phyloP scores from a whole-genome alignment of 2,797 vertebrate genomes.

The Crenuchus spilurus region DNA sequence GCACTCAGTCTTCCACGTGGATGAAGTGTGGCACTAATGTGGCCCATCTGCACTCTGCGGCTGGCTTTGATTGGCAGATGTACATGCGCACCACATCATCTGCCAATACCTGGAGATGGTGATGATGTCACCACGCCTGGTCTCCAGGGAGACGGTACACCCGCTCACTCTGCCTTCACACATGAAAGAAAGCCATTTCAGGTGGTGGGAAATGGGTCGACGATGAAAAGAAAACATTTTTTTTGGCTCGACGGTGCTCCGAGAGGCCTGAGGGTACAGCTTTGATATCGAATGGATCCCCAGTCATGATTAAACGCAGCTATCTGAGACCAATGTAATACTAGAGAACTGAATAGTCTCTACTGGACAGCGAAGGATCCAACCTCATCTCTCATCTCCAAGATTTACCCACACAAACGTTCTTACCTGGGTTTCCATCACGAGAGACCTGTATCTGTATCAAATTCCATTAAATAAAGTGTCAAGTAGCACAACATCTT shows the following conservation, averaged over 20 bases:
- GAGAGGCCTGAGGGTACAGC: conserved; percentile 74
- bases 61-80: conserved; percentile 78
- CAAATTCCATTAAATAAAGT: not conserved
- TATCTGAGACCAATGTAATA: conserved; percentile 62
- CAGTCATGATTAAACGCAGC: conserved; percentile 79
- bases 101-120: conserved; percentile 80
- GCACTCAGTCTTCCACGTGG: conserved; percentile 9
- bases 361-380: conserved; percentile 38
- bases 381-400: conserved; percentile 24
- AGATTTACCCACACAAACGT: conserved; percentile 3
- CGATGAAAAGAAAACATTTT: conserved; percentile 80
- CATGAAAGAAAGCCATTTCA: conserved; percentile 84
- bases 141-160: conserved; percentile 75
- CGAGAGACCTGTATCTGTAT: not conserved
- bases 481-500: not conserved
- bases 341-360: conserved; percentile 51
- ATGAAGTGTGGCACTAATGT: conserved; percentile 29
- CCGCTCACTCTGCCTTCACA: conserved; percentile 74
- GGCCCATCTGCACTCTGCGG: conserved; percentile 64
- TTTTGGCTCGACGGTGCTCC: conserved; percentile 45
- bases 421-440: conserved; percentile 13
- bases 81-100: conserved; percentile 72
- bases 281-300: conserved; percentile 81
- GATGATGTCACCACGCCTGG: conserved; percentile 71
- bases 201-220: conserved; percentile 78